Evolutionary conservation across 2,888 invertebrate species (phyloP).

Genomic region (Drosophila mercatorum): DNA sequence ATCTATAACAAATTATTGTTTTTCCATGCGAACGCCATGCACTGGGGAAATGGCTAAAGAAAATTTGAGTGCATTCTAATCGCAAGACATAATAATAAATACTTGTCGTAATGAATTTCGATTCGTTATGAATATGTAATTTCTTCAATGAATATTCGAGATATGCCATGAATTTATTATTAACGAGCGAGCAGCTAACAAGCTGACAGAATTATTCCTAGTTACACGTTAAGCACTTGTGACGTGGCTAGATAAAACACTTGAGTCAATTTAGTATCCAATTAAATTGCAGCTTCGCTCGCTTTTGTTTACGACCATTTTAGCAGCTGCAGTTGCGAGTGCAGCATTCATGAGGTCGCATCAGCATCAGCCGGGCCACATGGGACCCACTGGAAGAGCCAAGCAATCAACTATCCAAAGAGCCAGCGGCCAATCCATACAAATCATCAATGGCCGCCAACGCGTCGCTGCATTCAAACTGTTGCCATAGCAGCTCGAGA

Average conservation of each 20-base stretch:
- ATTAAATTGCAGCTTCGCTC: conserved; percentile 1
- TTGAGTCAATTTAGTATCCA: conserved; percentile 5
- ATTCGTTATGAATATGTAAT: background rate
- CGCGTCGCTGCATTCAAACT: conserved; percentile 38
- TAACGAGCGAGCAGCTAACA: background rate
- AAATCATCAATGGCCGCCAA: conserved; percentile 37
- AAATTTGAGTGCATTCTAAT: conserved; percentile 10
- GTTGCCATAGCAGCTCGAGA: conserved; percentile 33
- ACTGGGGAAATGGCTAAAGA: conserved; percentile 5
- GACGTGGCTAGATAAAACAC: conserved; percentile 2
- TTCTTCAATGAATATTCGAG: background rate
- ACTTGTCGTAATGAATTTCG: background rate
- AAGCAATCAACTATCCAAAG: conserved; percentile 53
- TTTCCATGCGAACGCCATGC: conserved; percentile 7
- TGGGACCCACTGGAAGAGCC: conserved; percentile 50
- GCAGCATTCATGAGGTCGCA: conserved; percentile 12
- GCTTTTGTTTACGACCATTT: conserved; percentile 33
- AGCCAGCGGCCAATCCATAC: conserved; percentile 26
- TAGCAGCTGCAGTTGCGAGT: conserved; percentile 26
- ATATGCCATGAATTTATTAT: background rate
- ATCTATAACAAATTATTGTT: conserved; percentile 39
- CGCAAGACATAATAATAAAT: background rate
- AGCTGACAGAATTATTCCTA: background rate
- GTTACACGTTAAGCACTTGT: conserved; percentile 4
- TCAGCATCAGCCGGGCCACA: conserved; percentile 43